Base-by-base conservation (phyloP, 1,140 invertebrate genomes). In the Drosophila simulans region DNA sequence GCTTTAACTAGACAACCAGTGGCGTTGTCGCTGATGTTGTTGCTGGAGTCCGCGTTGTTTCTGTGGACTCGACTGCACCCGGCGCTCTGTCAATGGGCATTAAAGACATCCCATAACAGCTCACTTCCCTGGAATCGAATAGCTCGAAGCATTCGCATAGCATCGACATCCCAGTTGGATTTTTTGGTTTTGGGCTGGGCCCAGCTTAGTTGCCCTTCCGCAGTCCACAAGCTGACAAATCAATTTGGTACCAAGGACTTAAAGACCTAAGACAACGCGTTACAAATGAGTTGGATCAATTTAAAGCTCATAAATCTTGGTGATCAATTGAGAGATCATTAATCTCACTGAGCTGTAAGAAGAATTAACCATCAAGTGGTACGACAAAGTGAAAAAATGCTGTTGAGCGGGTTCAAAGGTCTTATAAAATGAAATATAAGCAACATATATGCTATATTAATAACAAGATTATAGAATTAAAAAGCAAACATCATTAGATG, bases 21-120 rank as follows among this genome's bases (percentile, higher is more conserved):
- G 68, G 65, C 68, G 68, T 70, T 71, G 68, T 70, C 46, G 68
- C 37, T 48, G 59, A 34, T 70, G 27, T 48, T 65, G 55, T 65
- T 62, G 60, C n/a, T 35, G 43, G 35, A 17, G 34, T 54, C 31
- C 22, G 3, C 20, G 40, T 42, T 56, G 39, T 42, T 42, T 48
- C 17, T 27, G 64, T 40, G 7, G 64, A 40, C 37, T 53, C 59
- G 46, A 65, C 55, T 80, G 62, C 58, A 57, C 56, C 69, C 46
- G 80, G 75, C 80, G 78, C 79, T 82, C 83, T 78, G 82, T 86
- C 82, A 88, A 88, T 86, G 83, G 48, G 65, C 82, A 82, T 86
- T 82, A 80, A 80, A 77, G 68, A 56, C 48, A 45, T 80, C 46
- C 65, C 68, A 81, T 69, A 86, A 86, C 83, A 88, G 78, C 82